Evolutionary conservation across 2,797 vertebrate species (phyloP), one percentile per base, ranked within the genome.

Genomic region (Pelobates cultripes): DNA sequence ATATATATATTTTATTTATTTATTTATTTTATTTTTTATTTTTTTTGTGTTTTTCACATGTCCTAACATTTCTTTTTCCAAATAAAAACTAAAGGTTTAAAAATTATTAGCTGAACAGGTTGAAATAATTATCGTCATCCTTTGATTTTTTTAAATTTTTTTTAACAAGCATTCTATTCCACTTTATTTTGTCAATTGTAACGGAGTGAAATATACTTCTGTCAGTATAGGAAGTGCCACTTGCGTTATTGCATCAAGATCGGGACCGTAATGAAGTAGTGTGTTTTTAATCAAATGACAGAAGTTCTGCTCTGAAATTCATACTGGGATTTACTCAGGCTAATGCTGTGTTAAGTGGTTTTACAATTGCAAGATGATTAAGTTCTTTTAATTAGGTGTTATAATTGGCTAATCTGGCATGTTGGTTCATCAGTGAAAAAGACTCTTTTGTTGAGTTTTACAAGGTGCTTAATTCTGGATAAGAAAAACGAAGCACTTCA

Each of bases 321-420:
- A 84, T 84, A 79, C 82, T 75, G 82, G 82, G 82, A 84, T 84
- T 84, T 75, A 79, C 71, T 79, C 77, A 40, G 82, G 70, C 77
- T 79, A 84, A 84, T 84, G 82, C 77, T 41, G 77, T 78, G 77
- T 79, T 84, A 84, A 84, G 82, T 79, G 82, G 77, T 79, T 84
- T 84, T 84, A 84, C 82, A 79, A 79, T 84, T 79, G 82, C 77
- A 71, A 83, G 82, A 84, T 84, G 82, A 84, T 84, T 84, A 84
- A 84, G 82, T 84, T 84, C 82, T 79, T 84, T 84, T 84, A 84
- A 84, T 84, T 84, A 84, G 82, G 82, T 84, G 71, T 71, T 84
- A 61, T 84, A 84, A 84, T 84, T 84, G 82, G 82, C 82, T 84
- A 84, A 84, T 84, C 82, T 84, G 82, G 28, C 82, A 79, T 84